Evolutionary conservation across 64 coral and sea anemone genomes (phyloP), one percentile per base, ranked within the genome.

Genomic region (Catalaphyllia jardinei): DNA sequence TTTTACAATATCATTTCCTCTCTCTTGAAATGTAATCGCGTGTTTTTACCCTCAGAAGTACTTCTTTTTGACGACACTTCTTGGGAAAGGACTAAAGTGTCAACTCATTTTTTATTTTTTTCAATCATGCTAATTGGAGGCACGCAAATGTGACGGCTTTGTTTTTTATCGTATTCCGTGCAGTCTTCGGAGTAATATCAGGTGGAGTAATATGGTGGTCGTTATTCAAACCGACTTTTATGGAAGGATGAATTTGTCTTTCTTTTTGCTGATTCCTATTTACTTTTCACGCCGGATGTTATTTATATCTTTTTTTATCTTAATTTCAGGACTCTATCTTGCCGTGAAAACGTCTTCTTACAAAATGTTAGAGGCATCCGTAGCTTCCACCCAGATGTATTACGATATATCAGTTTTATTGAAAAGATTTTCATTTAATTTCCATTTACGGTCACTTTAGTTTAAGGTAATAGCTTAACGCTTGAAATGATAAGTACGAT

Each of bases 1-100:
- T 31, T 80, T 60, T n/a, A 80, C 11, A 60, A 30, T 59, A 31
- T 61, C 50, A 27, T 24, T 35, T 46, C 39, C 81, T 20, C 0
- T 71, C 29, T 51, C 29, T 39, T 82, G 17, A 82, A 82, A 4
- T 82, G 57, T 30, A 12, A 9, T 82, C 31, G 55, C 31, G 31
- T n/a, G 46, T 82, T 64, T 42, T 85, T 65, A 46, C 31, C 62
- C 76, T 8, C 35, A 49, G 35, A 85, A 85, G 62, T 69, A 46
- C 60, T 1, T 52, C 24, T 60, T 60, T 50, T 71, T 5, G 24
- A 85, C 18, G 1, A n/a, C 24, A 85, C 29, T 85, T 60, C 10
- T 85, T 85, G 64, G 0, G 18, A 71, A 27, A 83, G 27, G 20
- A 15, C 28, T 11, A 0, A 39, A 27, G 29, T 81, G 55, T 30